Conservation (phyloP, 1,140 invertebrate species). For the Eriosoma lanigerum region DNA sequence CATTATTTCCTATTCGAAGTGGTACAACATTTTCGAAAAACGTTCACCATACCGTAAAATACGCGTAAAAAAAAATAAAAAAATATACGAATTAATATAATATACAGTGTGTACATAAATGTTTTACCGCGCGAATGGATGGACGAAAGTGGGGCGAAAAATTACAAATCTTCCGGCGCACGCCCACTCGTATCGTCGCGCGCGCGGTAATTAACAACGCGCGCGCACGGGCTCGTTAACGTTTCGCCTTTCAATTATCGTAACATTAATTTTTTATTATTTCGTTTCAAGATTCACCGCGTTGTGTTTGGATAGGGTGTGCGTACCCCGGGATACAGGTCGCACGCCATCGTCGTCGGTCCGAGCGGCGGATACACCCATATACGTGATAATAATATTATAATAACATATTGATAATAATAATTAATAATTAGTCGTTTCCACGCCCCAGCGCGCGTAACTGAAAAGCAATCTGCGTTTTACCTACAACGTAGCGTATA, state of each 20-base stretch:
- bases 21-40: too few relatives aligned
- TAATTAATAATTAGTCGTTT: too few relatives aligned
- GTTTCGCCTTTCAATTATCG: constrained; percentile 41
- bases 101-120: neutral
- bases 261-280: too few relatives aligned
- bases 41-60: too few relatives aligned
- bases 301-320: neutral
- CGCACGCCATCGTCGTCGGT: neutral
- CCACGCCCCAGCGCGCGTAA: too few relatives aligned
- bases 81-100: neutral
- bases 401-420: too few relatives aligned
- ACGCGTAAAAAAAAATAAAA: neutral
- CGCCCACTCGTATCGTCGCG: constrained; percentile 35
- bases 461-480: too few relatives aligned
- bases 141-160: neutral
- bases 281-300: neutral
- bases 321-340: neutral
- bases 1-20: too few relatives aligned
- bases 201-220: constrained; percentile 33
- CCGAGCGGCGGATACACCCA: neutral
- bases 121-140: neutral
- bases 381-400: too few relatives aligned
- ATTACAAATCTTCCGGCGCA: neutral
- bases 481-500: too few relatives aligned
- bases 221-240: constrained; percentile 16